Evolutionary conservation across 2,113 vertebrate genomes (phyloP), one percentile per base, ranked within the genome.

Genomic region (Phaethornis superciliosus): DNA sequence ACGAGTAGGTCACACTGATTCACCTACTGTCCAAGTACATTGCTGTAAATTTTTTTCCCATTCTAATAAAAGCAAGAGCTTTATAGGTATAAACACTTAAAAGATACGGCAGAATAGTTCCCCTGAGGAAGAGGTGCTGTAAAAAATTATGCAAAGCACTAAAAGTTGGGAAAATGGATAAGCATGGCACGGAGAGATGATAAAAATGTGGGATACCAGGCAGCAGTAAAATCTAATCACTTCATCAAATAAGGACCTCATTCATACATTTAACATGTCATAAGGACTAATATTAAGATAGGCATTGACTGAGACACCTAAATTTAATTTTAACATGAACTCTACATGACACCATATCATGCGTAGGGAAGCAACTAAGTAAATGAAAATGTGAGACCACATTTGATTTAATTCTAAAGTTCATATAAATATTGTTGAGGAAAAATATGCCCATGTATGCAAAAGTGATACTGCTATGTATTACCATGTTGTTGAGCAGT

Each of bases 1-100:
- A 89, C 4, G 92, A 40, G 22, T 90, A 92, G 94, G 96, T 97
- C 96, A 97, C 83, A 96, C 74, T 88, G 95, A 97, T 96, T 97
- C 97, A 95, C 88, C 95, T 97, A 96, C 92, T 94, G 75, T 67
- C 92, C 88, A 90, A 97, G 71, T 59, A 90, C 44, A 89, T 96
- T 65, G 90, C 75, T 81, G 78, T 74, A 88, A 86, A 81, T 81
- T 94, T 78, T 69, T 81, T 92, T 55, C 32, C 46, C 11, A n/a
- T 86, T 96, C 84, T 88, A 96, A 94, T 94, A 97, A 97, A 97
- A 97, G 42, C 59, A 92, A 94, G 88, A 95, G 51, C 44, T 97
- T 96, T 94, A 96, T 93, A 93, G 70, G 80, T 85, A 88, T 83
- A 74, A 96, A 95, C 89, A 81, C 85, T 76, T 87, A 80, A 89